A percentile compares a stretch with the other conserved stretches of the same genome.
phyloP scores from a whole-genome alignment of 1,140 invertebrate species.

The Saccostrea echinata region DNA sequence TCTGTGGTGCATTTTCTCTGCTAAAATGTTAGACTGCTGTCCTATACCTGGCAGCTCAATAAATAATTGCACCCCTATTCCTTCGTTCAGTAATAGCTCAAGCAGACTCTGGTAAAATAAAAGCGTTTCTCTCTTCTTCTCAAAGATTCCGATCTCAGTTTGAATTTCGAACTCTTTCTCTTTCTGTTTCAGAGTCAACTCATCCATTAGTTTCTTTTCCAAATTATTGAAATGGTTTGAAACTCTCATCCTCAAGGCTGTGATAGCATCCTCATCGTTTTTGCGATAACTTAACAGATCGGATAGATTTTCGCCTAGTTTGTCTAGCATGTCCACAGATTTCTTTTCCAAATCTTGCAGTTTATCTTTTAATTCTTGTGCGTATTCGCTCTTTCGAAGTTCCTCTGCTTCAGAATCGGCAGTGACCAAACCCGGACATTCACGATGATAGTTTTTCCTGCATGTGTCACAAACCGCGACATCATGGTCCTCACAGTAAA shows the following conservation, averaged over 20 bases:
- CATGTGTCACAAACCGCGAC: conserved; percentile 29
- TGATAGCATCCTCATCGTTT: conserved; percentile 33
- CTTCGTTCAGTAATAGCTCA: conserved; percentile 33
- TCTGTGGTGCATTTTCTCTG: conserved; percentile 27
- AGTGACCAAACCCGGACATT: conserved; percentile 35
- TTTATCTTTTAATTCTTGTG: neutral
- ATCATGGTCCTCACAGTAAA: conserved; percentile 49
- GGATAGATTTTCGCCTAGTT: conserved; percentile 40
- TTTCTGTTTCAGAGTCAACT: conserved; percentile 32
- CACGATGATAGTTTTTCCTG: conserved; percentile 30
- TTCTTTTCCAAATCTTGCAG: conserved; percentile 20
- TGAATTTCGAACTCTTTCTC: conserved; percentile 48
- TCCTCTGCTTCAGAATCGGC: conserved; percentile 37
- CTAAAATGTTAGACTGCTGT: conserved; percentile 5
- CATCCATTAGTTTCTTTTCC: conserved; percentile 40
- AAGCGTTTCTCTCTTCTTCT: conserved; percentile 47
- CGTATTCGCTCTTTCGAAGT: neutral
- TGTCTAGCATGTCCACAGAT: conserved; percentile 23
- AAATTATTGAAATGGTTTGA: conserved; percentile 38
- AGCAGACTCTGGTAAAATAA: conserved; percentile 47
- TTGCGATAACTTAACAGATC: conserved; percentile 17
- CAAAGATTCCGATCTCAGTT: conserved; percentile 46
- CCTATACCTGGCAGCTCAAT: conserved; percentile 40
- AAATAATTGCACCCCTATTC: conserved; percentile 34
- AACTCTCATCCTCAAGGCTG: conserved; percentile 15